Base-by-base conservation (phyloP, 2,113 vertebrate species). In the Hylia prasina region DNA sequence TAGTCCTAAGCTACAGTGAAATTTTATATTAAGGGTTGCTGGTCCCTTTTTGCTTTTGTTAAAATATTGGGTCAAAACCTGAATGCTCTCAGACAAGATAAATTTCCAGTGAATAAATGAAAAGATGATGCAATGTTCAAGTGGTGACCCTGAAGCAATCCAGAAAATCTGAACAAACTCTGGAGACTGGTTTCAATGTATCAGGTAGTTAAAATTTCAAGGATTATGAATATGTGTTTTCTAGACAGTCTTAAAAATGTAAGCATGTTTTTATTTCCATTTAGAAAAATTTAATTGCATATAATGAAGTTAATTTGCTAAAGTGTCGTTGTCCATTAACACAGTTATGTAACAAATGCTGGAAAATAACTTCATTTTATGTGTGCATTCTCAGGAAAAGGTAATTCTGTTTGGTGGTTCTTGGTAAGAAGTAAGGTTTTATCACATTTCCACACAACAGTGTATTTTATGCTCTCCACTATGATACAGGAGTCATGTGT, bases 21-120 rank as follows among this genome's bases (percentile, higher is more conserved):
- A 56, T 84, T 69, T 50, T 28, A 15, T 68, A 5, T 37, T n/a
- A 27, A 53, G 28, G 5, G 2, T 11, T 73, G 19, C 19, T 94
- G 18, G 4, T 13, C 13, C 19, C 10, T 77, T 73, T 19, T n/a
- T 64, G 5, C 35, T 45, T 15, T 11, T 71, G 22, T 86, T 76
- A 18, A 82, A 50, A 24, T 39, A 14, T 3, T 9, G 37, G 15
- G 10, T 51, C 27, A 69, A 12, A 22, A 58, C 19, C 40, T 60
- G 24, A 40, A 33, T 21, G 33, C 12, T 87, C 13, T 64, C 31
- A 42, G 22, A 31, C 0, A 0, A 51, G 28, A 8, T 5, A 5
- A 11, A 23, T 86, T 82, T 80, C 40, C 20, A 37, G 24, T 39
- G 68, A 69, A n/a, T 65, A 57, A 61, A 70, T 7, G 5, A 57